Evolutionary conservation across 2,797 vertebrate species (phyloP).

Genomic region (Eremophila alpestris): DNA sequence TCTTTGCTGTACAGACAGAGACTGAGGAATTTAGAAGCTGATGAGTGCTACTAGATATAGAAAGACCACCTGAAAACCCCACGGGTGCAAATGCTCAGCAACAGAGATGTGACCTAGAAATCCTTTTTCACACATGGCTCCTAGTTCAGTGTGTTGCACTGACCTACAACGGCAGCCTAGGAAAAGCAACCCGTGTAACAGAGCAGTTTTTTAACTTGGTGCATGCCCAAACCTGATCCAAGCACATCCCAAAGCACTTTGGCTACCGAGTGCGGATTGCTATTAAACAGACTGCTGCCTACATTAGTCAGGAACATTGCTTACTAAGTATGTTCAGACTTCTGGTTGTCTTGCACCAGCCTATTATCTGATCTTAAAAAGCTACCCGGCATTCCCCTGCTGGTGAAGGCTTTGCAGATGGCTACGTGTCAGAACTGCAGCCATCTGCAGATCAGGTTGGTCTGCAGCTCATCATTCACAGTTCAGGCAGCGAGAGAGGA

Average conservation of each 20-base stretch:
- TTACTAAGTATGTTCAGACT: conserved; percentile 64
- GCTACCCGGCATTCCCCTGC: conserved; percentile 4
- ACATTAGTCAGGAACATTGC: conserved; percentile 58
- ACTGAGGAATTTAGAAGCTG: conserved; percentile 29
- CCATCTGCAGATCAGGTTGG: conserved; percentile 3
- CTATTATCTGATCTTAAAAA: conserved; percentile 62
- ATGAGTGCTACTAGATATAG: conserved; percentile 34
- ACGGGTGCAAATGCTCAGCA: not conserved
- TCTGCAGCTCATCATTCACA: not conserved
- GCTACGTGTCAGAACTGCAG: not conserved
- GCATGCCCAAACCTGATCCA: conserved; percentile 58
- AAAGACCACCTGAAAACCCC: conserved; percentile 52
- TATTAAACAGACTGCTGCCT: conserved; percentile 47
- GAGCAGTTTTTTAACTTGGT: conserved; percentile 21
- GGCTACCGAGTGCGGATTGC: conserved; percentile 5
- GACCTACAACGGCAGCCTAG: conserved; percentile 21
- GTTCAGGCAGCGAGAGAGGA: not conserved
- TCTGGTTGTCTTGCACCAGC: conserved; percentile 37
- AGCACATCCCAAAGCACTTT: conserved; percentile 42
- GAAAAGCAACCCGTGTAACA: not conserved
- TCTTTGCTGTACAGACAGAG: not conserved
- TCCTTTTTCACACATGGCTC: not conserved
- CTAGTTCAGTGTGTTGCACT: not conserved
- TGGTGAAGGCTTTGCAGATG: not conserved
- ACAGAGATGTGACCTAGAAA: conserved; percentile 7